Percentiles rank a stretch among this genome's conserved stretches.
These are phyloP conservation scores for Scaptomyza pallida DNA, from an alignment of 1,140 invertebrate genomes.

Conservation along the genomic window DNA sequence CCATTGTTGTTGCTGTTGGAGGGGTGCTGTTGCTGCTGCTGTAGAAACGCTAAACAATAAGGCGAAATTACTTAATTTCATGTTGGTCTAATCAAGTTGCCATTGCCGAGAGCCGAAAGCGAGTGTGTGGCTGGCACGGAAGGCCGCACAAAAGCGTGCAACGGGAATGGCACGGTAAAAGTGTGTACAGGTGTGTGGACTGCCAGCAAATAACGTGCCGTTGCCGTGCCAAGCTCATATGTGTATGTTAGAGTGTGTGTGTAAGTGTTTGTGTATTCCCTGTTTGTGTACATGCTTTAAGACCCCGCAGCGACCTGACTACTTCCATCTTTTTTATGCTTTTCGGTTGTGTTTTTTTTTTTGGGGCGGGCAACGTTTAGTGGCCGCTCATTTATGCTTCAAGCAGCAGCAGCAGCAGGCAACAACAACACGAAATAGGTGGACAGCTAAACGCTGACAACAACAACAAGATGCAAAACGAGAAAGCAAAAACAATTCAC, in stretches of 20 bases:
- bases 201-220: conserved; percentile 49
- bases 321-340: conserved; percentile 3
- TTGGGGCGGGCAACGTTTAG: conserved; percentile 62
- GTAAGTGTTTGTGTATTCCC: background rate
- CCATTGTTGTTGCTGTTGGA: conserved; percentile 33
- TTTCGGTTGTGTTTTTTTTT: conserved; percentile 8
- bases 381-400: conserved; percentile 67
- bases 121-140: conserved; percentile 58
- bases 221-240: conserved; percentile 53
- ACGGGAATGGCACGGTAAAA: conserved; percentile 8
- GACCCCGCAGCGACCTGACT: background rate
- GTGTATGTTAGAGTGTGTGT: background rate
- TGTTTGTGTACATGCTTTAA: background rate
- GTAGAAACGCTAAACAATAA: conserved; percentile 72
- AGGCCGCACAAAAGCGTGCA: conserved; percentile 65
- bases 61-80: conserved; percentile 77
- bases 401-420: conserved; percentile 18
- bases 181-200: conserved; percentile 34
- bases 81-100: conserved; percentile 81
- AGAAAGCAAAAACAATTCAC: conserved; percentile 42
- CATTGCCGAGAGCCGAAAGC: conserved; percentile 52
- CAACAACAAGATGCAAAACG: conserved; percentile 18
- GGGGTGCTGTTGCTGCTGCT: conserved; percentile 25
- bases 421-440: conserved; percentile 75
- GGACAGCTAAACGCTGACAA: conserved; percentile 71